Conservation (phyloP, 2,888 invertebrate genomes). For the Trisateles emortualis region DNA sequence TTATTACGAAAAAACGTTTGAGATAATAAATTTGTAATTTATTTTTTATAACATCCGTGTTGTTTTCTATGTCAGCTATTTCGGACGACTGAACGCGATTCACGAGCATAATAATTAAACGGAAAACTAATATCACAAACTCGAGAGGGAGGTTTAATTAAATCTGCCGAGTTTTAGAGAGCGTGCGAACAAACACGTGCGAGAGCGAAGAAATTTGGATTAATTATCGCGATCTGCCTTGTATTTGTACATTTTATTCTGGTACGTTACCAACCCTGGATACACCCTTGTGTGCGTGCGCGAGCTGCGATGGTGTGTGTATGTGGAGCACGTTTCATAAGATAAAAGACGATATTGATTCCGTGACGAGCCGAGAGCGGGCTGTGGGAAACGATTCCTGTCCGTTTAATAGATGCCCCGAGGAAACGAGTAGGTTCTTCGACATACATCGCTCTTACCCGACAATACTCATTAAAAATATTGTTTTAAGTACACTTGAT, state of each 20-base stretch:
- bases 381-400: constrained; percentile 85
- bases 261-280: constrained; percentile 54
- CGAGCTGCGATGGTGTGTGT: constrained; percentile 56
- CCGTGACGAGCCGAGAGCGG: constrained; percentile 81
- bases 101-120: constrained; percentile 55
- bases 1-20: not conserved
- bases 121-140: constrained; percentile 62
- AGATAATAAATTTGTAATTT: not conserved
- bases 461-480: constrained; percentile 63
- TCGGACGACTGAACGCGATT: constrained; percentile 33
- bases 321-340: constrained; percentile 83
- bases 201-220: constrained; percentile 72
- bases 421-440: constrained; percentile 65
- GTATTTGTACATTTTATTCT: constrained; percentile 67
- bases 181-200: constrained; percentile 68
- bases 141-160: constrained; percentile 69
- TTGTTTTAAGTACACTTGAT: constrained; percentile 51
- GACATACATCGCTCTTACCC: constrained; percentile 56
- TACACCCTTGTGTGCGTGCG: constrained; percentile 52
- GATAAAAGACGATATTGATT: constrained; percentile 86
- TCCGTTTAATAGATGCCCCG: constrained; percentile 80
- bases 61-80: constrained; percentile 26
- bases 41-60: constrained; percentile 1
- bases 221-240: constrained; percentile 71
- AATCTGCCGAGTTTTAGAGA: constrained; percentile 67